Evolutionary conservation across 2,797 vertebrate genomes (phyloP).

Genomic region (Sebastes hubbsi): DNA sequence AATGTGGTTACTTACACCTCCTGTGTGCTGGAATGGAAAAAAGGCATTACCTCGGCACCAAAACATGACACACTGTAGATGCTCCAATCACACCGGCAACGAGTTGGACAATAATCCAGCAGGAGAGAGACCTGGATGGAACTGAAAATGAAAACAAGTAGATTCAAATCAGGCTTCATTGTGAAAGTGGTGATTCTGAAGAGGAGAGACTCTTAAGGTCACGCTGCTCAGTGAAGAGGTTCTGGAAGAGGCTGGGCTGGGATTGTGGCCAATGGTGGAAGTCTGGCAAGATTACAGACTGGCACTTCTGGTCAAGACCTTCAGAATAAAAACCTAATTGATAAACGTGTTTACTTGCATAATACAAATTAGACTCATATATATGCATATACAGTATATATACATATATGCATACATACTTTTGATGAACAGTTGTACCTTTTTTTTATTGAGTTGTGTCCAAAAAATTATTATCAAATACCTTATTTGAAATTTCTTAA

Average conservation of each 20-base stretch:
- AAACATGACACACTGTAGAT: slow-evolving; percentile 83
- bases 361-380: too few species aligned
- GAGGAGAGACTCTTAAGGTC: not conserved
- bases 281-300: not conserved
- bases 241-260: not conserved
- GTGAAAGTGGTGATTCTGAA: not conserved
- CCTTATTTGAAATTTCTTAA: too few species aligned
- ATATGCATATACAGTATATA: too few species aligned
- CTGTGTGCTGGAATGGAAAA: slow-evolving; percentile 80
- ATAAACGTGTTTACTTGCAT: too few species aligned
- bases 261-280: not conserved
- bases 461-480: too few species aligned
- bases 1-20: slow-evolving; percentile 86
- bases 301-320: slow-evolving; percentile 18
- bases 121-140: not conserved
- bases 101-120: slow-evolving; percentile 56
- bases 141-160: slow-evolving; percentile 12
- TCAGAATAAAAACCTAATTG: slow-evolving; percentile 44
- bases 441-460: too few species aligned
- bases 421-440: too few species aligned
- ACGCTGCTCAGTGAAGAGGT: not conserved
- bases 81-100: slow-evolving; percentile 83
- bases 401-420: too few species aligned
- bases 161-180: slow-evolving; percentile 42
- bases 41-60: slow-evolving; percentile 79